Evolutionary conservation across 2,888 invertebrate species (phyloP).

Genomic region (Tetragnatha montana): DNA sequence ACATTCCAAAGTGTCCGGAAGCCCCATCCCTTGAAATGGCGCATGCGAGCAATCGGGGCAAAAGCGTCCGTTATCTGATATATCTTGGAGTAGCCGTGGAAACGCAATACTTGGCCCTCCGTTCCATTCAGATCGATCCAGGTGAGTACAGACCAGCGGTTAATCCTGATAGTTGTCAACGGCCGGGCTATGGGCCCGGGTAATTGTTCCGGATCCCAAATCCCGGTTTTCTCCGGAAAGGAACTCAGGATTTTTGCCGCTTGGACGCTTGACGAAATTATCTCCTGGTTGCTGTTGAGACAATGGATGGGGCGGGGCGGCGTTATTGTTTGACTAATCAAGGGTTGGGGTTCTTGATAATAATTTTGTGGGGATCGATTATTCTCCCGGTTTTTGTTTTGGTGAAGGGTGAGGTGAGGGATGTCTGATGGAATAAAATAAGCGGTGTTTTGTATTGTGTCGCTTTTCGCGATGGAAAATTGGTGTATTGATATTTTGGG

Average conservation of each 20-base stretch:
- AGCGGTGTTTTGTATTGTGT: no score
- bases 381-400: no score
- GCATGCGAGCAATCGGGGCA: neutral
- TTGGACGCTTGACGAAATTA: neutral
- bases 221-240: neutral
- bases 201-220: neutral
- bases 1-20: no score
- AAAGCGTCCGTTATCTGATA: neutral
- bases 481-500: no score
- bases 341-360: neutral
- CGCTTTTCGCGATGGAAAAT: no score
- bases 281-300: neutral
- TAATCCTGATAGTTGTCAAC: constrained; percentile 22
- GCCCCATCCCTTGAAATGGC: neutral
- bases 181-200: neutral
- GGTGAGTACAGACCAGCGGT: constrained; percentile 12
- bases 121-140: neutral
- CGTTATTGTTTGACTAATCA: neutral
- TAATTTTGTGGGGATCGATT: no score
- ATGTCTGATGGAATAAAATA: no score
- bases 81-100: neutral
- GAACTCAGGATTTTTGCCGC: neutral
- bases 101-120: neutral
- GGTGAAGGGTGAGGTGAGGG: no score
- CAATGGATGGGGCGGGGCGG: neutral